Percentiles rank a stretch among this genome's conserved stretches.
Conservation (phyloP, 2,888 invertebrate genomes). For the Microctonus aethiopoides region DNA sequence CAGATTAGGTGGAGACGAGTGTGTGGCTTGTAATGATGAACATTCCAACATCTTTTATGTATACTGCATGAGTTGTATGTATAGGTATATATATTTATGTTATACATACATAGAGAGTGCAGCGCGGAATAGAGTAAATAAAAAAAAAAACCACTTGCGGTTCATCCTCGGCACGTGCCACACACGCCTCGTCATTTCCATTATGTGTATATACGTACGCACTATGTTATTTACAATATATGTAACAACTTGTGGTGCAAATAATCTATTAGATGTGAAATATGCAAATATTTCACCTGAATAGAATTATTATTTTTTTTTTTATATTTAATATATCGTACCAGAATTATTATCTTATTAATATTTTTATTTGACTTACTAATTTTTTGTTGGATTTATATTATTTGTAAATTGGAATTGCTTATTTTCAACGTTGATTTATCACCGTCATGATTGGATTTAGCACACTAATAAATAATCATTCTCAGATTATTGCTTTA, state of each 20-base stretch:
- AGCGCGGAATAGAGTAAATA: neutral
- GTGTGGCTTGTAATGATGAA: constrained; percentile 18
- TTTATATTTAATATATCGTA: neutral
- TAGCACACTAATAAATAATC: constrained; percentile 28
- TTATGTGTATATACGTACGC: neutral
- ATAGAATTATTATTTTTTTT: neutral
- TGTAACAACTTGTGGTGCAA: neutral
- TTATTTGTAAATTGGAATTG: neutral
- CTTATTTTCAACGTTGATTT: constrained; percentile 19
- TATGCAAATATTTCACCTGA: neutral
- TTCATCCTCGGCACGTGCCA: constrained; percentile 31
- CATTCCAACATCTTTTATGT: constrained; percentile 13
- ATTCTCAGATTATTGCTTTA: constrained; percentile 23
- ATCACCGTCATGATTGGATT: constrained; percentile 30
- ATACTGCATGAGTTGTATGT: too few relatives aligned
- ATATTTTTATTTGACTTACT: neutral
- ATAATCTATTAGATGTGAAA: neutral
- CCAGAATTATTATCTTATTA: neutral
- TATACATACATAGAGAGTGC: neutral
- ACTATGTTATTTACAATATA: neutral
- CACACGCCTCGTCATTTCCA: constrained; percentile 9
- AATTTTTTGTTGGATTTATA: neutral
- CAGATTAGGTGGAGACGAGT: constrained; percentile 23
- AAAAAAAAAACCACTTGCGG: constrained; percentile 31
- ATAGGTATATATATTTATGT: neutral